phyloP scores from a whole-genome alignment of 1,140 invertebrate genomes.

The Drosophila ohnishii region DNA sequence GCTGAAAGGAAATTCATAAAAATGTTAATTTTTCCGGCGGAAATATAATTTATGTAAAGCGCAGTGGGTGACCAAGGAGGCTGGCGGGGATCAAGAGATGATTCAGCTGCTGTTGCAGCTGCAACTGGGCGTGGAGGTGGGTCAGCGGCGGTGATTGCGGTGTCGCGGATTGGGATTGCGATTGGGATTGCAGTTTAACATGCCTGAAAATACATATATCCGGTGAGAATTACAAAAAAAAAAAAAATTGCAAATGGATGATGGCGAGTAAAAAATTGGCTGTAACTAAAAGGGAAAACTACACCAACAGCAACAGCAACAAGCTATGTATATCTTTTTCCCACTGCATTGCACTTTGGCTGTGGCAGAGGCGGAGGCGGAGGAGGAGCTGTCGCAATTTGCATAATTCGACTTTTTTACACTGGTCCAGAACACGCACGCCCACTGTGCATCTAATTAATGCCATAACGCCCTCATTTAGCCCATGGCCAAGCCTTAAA shows the following conservation, averaged over 20 bases:
- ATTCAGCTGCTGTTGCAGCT: constrained; percentile 15
- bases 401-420: constrained; percentile 51
- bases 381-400: constrained; percentile 32
- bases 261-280: constrained; percentile 26
- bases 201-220: constrained; percentile 67
- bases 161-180: constrained; percentile 40
- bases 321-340: constrained; percentile 18
- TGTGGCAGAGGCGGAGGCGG: no score
- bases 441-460: constrained; percentile 59
- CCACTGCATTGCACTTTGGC: constrained; percentile 36
- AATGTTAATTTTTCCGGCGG: constrained; percentile 81
- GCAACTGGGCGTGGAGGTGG: constrained; percentile 12
- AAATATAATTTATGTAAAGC: constrained; percentile 82
- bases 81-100: constrained; percentile 19
- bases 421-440: constrained; percentile 19
- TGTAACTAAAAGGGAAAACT: constrained; percentile 14
- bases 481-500: constrained; percentile 36
- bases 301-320: constrained; percentile 6
- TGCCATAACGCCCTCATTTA: constrained; percentile 44
- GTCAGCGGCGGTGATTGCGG: constrained; percentile 39
- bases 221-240: constrained; percentile 72
- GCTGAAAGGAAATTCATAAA: constrained; percentile 81
- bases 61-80: constrained; percentile 72
- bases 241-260: constrained; percentile 45
- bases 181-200: constrained; percentile 60